Percentiles rank a stretch among this genome's conserved stretches.
phyloP scores from a whole-genome alignment of 1,140 invertebrate genomes.

The Apis dorsata region DNA sequence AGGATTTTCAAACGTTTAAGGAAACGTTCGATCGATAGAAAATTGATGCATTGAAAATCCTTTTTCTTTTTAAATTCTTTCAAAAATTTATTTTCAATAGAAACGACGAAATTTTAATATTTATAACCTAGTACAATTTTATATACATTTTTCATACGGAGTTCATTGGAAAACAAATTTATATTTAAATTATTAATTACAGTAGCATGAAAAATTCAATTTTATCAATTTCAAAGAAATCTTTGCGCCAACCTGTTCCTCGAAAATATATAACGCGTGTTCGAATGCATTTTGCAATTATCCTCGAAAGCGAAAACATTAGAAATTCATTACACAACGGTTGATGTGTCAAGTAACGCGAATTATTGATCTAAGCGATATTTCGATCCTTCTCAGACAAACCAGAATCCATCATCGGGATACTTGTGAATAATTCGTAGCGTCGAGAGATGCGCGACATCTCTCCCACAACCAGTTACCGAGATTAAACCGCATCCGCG shows the following conservation, averaged over 20 bases:
- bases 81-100: too few relatives aligned
- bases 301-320: not conserved
- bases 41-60: too few relatives aligned
- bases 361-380: constrained; percentile 55
- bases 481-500: constrained; percentile 57
- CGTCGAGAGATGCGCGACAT: constrained; percentile 15
- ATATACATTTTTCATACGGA: too few relatives aligned
- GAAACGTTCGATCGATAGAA: too few relatives aligned
- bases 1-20: too few relatives aligned
- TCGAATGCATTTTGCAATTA: not conserved
- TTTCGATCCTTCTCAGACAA: constrained; percentile 52
- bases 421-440: constrained; percentile 56
- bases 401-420: constrained; percentile 5
- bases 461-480: constrained; percentile 46
- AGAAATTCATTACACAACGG: not conserved
- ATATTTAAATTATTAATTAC: too few relatives aligned
- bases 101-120: too few relatives aligned
- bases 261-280: not conserved
- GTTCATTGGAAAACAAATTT: too few relatives aligned
- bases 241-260: not conserved
- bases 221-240: not conserved
- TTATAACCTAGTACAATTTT: too few relatives aligned
- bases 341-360: not conserved
- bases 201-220: too few relatives aligned
- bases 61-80: too few relatives aligned